phyloP scores from a whole-genome alignment of 2,888 invertebrate genomes.

The Agrotis clavis region DNA sequence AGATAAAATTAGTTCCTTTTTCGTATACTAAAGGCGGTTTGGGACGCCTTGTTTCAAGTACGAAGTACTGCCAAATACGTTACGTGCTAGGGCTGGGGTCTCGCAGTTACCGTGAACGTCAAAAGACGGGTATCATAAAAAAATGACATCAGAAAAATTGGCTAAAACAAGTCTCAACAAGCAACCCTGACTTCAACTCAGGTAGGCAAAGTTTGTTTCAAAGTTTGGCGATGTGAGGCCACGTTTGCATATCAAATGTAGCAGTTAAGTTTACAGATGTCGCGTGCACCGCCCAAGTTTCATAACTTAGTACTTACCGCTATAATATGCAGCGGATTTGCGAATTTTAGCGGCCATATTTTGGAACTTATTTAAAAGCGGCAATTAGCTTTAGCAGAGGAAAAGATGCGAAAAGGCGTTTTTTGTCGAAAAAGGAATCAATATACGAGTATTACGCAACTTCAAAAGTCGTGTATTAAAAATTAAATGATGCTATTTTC shows the following conservation, averaged over 20 bases:
- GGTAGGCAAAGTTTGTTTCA: slow-evolving; percentile 62
- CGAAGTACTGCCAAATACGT: too few relatives aligned
- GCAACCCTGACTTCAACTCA: slow-evolving; percentile 43
- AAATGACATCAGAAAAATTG: background rate
- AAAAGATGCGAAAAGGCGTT: too few relatives aligned
- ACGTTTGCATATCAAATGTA: slow-evolving; percentile 74
- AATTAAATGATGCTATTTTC: too few relatives aligned
- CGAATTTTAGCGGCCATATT: slow-evolving; percentile 37
- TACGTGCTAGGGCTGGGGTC: too few relatives aligned
- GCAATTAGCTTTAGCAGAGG: background rate
- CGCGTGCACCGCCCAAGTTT: slow-evolving; percentile 64
- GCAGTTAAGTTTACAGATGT: slow-evolving; percentile 63
- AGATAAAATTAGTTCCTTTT: too few relatives aligned
- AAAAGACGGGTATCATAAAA: too few relatives aligned
- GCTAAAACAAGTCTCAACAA: background rate
- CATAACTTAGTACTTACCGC: slow-evolving; percentile 52
- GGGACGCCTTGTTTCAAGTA: too few relatives aligned
- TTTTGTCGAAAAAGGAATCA: too few relatives aligned
- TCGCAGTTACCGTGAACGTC: too few relatives aligned
- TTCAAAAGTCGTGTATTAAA: too few relatives aligned
- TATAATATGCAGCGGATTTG: slow-evolving; percentile 47
- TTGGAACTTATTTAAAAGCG: slow-evolving; percentile 3
- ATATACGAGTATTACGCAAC: too few relatives aligned
- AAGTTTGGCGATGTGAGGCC: slow-evolving; percentile 67
- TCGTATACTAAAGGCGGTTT: too few relatives aligned